These are phyloP conservation scores for Pomphorhynchus laevis DNA, from an alignment of 1,140 invertebrate genomes.

Conservation along the genomic window DNA sequence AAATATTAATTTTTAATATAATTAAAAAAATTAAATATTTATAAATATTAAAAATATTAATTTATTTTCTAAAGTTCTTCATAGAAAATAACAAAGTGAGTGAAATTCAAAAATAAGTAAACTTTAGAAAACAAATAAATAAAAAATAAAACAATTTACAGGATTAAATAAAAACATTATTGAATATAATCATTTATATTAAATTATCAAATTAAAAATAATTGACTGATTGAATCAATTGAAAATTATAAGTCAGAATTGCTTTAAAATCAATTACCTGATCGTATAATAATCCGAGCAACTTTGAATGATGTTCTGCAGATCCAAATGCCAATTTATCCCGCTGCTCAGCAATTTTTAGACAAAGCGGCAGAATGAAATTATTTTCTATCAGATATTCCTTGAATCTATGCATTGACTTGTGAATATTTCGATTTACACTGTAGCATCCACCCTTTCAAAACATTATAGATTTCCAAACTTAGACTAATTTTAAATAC, in stretches of 20 bases:
- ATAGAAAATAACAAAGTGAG: too few relatives aligned
- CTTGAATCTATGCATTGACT: constrained; percentile 66
- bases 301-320: constrained; percentile 40
- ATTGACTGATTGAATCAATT: neutral
- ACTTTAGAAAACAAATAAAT: too few relatives aligned
- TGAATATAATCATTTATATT: too few relatives aligned
- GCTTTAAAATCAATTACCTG: constrained; percentile 16
- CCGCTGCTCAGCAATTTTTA: constrained; percentile 76
- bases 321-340: constrained; percentile 41
- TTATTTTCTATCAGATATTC: constrained; percentile 62
- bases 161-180: too few relatives aligned
- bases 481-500: constrained; percentile 2
- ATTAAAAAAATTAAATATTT: too few relatives aligned
- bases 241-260: neutral
- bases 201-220: too few relatives aligned
- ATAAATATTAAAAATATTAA: too few relatives aligned
- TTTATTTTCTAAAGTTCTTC: too few relatives aligned
- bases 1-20: too few relatives aligned
- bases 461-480: neutral
- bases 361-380: constrained; percentile 53
- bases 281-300: constrained; percentile 26
- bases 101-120: too few relatives aligned
- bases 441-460: constrained; percentile 57
- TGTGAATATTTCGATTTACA: constrained; percentile 72
- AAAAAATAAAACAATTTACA: too few relatives aligned